Conservation (phyloP, 2,888 invertebrate genomes). For the Globia sparganii region DNA sequence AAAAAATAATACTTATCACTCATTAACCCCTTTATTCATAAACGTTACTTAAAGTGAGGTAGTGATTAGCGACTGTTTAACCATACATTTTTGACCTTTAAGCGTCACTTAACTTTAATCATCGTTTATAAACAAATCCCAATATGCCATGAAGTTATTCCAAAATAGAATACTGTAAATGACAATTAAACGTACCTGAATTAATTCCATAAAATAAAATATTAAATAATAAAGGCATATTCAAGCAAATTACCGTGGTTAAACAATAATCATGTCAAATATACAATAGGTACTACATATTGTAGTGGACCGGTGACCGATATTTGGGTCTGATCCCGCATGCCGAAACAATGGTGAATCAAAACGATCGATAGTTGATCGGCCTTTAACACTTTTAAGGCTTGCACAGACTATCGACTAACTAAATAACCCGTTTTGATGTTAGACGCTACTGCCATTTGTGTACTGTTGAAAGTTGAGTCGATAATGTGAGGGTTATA, state of each 20-base stretch:
- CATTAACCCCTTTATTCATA: neutral
- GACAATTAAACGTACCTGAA: conserved; percentile 17
- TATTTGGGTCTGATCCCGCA: conserved; percentile 56
- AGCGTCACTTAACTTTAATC: neutral
- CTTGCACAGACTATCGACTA: conserved; percentile 39
- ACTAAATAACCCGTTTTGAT: conserved; percentile 45
- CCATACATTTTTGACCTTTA: neutral
- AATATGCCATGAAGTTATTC: neutral
- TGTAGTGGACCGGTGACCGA: conserved; percentile 56
- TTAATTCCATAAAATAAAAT: conserved; percentile 20
- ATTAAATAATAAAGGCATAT: conserved; percentile 24
- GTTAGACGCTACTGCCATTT: conserved; percentile 20
- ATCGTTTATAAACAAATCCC: neutral
- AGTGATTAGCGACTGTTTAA: no score
- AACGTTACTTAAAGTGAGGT: no score
- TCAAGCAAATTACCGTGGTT: conserved; percentile 14
- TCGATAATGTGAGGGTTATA: conserved; percentile 13
- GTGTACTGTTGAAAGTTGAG: conserved; percentile 19
- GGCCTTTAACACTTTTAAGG: conserved; percentile 60
- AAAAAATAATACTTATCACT: neutral
- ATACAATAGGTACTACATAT: conserved; percentile 41
- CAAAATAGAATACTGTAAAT: conserved; percentile 19
- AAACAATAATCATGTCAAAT: conserved; percentile 40
- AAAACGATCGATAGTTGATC: conserved; percentile 58
- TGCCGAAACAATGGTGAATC: conserved; percentile 61